Conservation (phyloP, 2,113 vertebrate genomes). For the Petaurus breviceps region DNA sequence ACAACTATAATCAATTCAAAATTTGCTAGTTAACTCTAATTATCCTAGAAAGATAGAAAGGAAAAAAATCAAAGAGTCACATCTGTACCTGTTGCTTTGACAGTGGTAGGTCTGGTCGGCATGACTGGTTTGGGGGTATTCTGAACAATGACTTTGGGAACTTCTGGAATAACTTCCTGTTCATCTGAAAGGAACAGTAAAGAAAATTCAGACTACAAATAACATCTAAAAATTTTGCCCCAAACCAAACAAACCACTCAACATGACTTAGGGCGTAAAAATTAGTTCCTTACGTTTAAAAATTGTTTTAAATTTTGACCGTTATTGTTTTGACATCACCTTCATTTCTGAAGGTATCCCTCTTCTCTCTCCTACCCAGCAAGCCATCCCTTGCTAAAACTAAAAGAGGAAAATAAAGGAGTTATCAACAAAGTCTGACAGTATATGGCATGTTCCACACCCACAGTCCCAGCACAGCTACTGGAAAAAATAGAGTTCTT, state of each 20-base stretch:
- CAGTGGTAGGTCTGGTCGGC: conserved; percentile 85
- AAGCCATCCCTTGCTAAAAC: not conserved
- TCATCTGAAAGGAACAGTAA: conserved; percentile 85
- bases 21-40: not conserved
- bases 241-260: not conserved
- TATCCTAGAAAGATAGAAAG: not conserved
- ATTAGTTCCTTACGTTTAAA: not conserved
- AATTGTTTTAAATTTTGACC: not conserved
- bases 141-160: conserved; percentile 68
- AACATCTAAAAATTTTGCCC: not conserved
- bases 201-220: conserved; percentile 19
- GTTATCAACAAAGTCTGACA: not conserved
- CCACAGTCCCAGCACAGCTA: not conserved
- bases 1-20: not conserved
- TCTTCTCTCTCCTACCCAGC: not conserved
- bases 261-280: not conserved
- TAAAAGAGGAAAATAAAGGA: not conserved
- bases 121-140: conserved; percentile 80
- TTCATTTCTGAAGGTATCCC: not conserved
- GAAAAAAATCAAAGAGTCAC: not conserved
- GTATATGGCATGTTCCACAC: not conserved
- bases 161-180: conserved; percentile 86
- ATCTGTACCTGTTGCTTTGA: conserved; percentile 92
- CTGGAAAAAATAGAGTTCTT: not conserved
- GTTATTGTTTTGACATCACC: not conserved